Conservation (phyloP, 2,797 vertebrate genomes). For the Myioborus miniatus region DNA sequence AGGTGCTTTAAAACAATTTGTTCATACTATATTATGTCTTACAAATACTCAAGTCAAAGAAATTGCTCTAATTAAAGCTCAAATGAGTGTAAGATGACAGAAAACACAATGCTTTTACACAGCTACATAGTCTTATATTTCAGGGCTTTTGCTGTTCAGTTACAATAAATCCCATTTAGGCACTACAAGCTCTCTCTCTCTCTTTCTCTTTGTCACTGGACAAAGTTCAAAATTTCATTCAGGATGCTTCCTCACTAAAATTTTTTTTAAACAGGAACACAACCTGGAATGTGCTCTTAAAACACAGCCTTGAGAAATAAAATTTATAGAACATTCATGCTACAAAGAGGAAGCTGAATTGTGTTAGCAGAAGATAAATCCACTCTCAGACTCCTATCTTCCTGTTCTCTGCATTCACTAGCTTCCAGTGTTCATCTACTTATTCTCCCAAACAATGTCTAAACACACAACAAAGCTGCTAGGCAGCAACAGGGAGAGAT, state of each 20-base stretch:
- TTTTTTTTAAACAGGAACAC: neutral
- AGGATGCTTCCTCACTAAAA: neutral
- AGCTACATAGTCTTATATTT: neutral
- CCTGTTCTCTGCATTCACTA: neutral
- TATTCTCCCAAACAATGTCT: neutral
- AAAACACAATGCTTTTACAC: constrained; percentile 6
- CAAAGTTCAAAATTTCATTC: neutral
- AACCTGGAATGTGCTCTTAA: neutral
- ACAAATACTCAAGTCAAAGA: neutral
- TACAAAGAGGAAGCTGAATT: neutral
- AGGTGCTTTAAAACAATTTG: neutral
- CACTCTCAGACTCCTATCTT: accelerated
- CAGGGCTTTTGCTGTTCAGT: constrained; percentile 15
- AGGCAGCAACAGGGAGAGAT: neutral
- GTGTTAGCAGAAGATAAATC: neutral
- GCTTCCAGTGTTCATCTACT: neutral
- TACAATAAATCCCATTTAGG: constrained; percentile 24
- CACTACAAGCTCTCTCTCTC: neutral
- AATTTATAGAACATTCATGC: neutral
- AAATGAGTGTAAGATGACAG: neutral
- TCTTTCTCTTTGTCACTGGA: neutral
- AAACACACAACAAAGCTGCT: neutral
- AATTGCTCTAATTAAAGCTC: constrained; percentile 1
- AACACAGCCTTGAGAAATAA: constrained; percentile 3
- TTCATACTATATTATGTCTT: neutral